phyloP scores from a whole-genome alignment of 2,113 vertebrate genomes.

The Pterocles gutturalis region DNA sequence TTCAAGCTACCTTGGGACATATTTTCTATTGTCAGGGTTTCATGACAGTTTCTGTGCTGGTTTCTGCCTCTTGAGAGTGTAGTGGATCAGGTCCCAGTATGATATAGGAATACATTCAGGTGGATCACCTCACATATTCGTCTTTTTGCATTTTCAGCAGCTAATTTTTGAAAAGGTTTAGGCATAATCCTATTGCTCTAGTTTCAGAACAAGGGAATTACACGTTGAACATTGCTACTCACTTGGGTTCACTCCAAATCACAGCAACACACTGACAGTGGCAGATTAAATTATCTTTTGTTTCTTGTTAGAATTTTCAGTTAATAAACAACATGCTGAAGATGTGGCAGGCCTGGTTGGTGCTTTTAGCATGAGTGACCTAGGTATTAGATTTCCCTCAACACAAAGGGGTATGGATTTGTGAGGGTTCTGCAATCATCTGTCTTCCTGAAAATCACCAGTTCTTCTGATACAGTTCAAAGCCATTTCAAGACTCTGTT shows the following conservation, averaged over 20 bases:
- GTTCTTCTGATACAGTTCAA: not conserved
- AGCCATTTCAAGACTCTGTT: not conserved
- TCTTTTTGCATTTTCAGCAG: not conserved
- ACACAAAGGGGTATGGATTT: not conserved
- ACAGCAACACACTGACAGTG: not conserved
- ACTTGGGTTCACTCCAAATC: constrained; percentile 3
- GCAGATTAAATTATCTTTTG: constrained; percentile 9
- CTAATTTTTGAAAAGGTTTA: not conserved
- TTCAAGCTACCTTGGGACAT: not conserved
- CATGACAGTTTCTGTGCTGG: not conserved
- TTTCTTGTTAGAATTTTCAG: not conserved
- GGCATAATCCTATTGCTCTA: not conserved
- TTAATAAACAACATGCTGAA: not conserved
- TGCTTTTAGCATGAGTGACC: not conserved
- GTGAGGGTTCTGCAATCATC: not conserved
- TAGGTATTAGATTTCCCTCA: not conserved
- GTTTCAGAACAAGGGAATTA: not conserved
- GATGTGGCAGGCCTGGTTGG: not conserved
- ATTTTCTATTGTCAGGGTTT: not conserved
- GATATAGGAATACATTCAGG: not conserved
- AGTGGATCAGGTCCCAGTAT: not conserved
- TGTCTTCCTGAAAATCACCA: not conserved
- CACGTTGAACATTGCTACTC: not conserved
- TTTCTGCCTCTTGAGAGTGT: not conserved
- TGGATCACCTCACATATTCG: fast-evolving